phyloP scores from a whole-genome alignment of 2,888 invertebrate genomes.

The Morpho helenor region DNA sequence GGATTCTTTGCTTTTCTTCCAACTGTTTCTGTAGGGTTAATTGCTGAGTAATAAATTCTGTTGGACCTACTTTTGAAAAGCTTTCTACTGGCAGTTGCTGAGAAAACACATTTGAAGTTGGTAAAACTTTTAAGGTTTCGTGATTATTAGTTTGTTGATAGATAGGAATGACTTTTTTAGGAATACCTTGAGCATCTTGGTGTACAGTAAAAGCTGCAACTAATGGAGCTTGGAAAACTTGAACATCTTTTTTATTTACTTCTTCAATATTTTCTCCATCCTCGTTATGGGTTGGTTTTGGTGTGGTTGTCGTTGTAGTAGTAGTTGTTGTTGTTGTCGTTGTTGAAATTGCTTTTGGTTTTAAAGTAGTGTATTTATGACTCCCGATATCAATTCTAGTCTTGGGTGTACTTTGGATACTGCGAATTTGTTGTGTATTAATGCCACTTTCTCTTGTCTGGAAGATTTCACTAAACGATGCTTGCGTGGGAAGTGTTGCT shows the following conservation, averaged over 20 bases:
- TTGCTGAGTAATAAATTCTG: slow-evolving; percentile 58
- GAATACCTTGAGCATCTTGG: slow-evolving; percentile 88
- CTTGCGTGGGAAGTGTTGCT: slow-evolving; percentile 55
- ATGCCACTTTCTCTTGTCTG: slow-evolving; percentile 55
- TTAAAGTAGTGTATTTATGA: slow-evolving; percentile 37
- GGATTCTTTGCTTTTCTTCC: slow-evolving; percentile 82
- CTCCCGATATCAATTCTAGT: slow-evolving; percentile 24
- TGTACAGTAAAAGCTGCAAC: slow-evolving; percentile 93
- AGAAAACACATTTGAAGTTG: slow-evolving; percentile 36
- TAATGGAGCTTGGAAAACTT: slow-evolving; percentile 89
- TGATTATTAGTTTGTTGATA: slow-evolving; percentile 69
- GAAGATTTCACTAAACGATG: slow-evolving; percentile 63
- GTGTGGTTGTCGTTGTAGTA: slow-evolving; percentile 80
- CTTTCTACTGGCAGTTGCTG: slow-evolving; percentile 34
- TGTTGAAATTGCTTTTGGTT: slow-evolving; percentile 29
- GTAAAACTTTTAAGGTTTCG: slow-evolving; percentile 37
- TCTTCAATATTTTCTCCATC: slow-evolving; percentile 84
- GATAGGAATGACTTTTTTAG: slow-evolving; percentile 88
- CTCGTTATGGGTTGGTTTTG: slow-evolving; percentile 83
- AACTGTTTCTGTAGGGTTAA: slow-evolving; percentile 66
- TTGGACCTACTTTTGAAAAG: slow-evolving; percentile 36
- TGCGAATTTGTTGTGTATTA: slow-evolving; percentile 63
- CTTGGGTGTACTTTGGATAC: slow-evolving; percentile 50
- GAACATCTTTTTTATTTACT: slow-evolving; percentile 84
- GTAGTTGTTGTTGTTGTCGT: slow-evolving; percentile 67